phyloP scores from a whole-genome alignment of 2,888 invertebrate species.

The Synanthedon vespiformis region DNA sequence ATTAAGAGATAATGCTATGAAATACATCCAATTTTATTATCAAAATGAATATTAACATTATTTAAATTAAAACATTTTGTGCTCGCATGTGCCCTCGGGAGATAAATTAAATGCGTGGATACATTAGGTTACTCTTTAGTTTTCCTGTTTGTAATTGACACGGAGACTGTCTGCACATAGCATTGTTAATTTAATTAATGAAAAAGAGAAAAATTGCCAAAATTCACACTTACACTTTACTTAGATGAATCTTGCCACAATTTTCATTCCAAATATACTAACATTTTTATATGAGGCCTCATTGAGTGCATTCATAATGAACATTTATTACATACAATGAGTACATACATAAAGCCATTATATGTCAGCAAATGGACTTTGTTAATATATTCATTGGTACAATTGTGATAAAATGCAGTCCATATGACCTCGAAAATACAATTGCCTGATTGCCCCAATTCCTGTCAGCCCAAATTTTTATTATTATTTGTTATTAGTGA shows the following conservation, averaged over 20 bases:
- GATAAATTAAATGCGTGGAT: slow-evolving; percentile 20
- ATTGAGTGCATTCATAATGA: neutral
- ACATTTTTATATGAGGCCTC: neutral
- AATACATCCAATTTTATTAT: slow-evolving; percentile 3
- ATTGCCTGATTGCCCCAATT: neutral
- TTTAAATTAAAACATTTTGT: slow-evolving; percentile 4
- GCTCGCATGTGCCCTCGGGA: slow-evolving; percentile 17
- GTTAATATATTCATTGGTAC: neutral
- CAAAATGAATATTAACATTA: neutral
- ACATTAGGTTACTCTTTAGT: neutral
- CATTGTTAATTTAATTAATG: slow-evolving; percentile 26
- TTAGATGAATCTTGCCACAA: neutral
- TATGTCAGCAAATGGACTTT: neutral
- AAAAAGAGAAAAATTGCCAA: slow-evolving; percentile 22
- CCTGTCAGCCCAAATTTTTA: slow-evolving; percentile 1
- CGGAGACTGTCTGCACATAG: slow-evolving; percentile 45
- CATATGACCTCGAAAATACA: neutral
- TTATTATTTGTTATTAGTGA: slow-evolving; percentile 2
- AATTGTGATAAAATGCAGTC: neutral
- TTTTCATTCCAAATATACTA: neutral
- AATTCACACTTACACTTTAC: neutral
- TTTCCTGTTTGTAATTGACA: slow-evolving; percentile 47
- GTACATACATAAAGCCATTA: neutral
- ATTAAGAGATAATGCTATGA: neutral
- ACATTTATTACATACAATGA: neutral